Percentiles rank a stretch among this genome's conserved stretches.
Conservation (phyloP, 1,140 invertebrate species). For the Rhyacophila brunnea region DNA sequence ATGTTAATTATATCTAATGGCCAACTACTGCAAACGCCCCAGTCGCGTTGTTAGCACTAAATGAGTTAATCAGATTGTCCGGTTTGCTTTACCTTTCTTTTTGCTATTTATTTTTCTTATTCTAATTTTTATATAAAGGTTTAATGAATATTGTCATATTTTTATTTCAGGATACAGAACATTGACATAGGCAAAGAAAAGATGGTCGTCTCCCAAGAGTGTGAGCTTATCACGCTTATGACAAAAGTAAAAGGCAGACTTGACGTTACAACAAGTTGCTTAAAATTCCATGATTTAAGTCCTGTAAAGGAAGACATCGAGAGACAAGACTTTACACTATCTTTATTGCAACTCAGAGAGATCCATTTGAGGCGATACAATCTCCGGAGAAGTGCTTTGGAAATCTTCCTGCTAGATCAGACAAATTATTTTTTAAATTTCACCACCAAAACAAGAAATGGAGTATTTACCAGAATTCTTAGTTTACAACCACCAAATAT, state of each 20-base stretch:
- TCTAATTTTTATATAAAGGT: no score
- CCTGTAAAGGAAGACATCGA: conserved; percentile 58
- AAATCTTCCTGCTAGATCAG: conserved; percentile 67
- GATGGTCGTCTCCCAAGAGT: conserved; percentile 60
- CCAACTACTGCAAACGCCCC: no score
- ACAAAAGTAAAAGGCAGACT: conserved; percentile 63
- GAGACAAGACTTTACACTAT: conserved; percentile 53
- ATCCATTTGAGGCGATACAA: conserved; percentile 67
- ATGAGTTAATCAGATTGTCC: no score
- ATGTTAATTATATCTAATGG: no score
- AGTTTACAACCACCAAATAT: conserved; percentile 61
- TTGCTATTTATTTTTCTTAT: no score
- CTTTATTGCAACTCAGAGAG: conserved; percentile 59
- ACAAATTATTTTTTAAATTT: conserved; percentile 71
- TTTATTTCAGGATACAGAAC: conserved; percentile 26
- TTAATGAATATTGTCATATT: no score
- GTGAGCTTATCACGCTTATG: conserved; percentile 64
- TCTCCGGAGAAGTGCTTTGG: conserved; percentile 62
- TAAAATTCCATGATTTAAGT: conserved; percentile 64
- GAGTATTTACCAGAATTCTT: conserved; percentile 62
- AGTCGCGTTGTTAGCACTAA: no score
- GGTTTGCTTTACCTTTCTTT: no score
- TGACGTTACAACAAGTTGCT: conserved; percentile 63
- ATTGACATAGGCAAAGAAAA: conserved; percentile 50
- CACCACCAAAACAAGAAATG: conserved; percentile 62